These are phyloP conservation scores for Cheilosia scutellata DNA, from an alignment of 2,888 invertebrate species.

Conservation along the genomic window DNA sequence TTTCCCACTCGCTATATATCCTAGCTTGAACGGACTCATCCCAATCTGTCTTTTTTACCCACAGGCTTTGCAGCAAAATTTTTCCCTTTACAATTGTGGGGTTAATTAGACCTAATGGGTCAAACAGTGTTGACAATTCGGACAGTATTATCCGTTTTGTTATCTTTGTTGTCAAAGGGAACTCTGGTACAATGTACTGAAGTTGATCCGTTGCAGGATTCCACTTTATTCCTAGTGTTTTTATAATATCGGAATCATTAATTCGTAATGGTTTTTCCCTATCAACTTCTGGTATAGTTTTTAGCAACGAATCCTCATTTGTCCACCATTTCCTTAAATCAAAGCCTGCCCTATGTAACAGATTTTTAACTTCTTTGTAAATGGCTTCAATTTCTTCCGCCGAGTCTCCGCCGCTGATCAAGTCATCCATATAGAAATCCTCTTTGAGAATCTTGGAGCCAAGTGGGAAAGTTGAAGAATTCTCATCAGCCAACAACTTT, in stretches of 20 bases:
- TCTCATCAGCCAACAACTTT: slow-evolving; percentile 15
- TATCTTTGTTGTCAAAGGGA: too few species aligned
- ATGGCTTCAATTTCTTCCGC: background rate
- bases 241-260: slow-evolving; percentile 9
- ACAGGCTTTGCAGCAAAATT: background rate
- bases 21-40: slow-evolving; percentile 8
- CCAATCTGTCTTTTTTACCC: slow-evolving; percentile 7
- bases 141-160: background rate
- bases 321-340: slow-evolving; percentile 37
- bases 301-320: slow-evolving; percentile 19
- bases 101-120: slow-evolving; percentile 9
- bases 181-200: too few species aligned
- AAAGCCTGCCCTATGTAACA: slow-evolving; percentile 5
- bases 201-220: too few species aligned
- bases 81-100: background rate
- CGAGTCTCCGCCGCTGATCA: slow-evolving; percentile 36
- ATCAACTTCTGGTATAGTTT: background rate
- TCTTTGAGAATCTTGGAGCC: background rate
- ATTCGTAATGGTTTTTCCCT: slow-evolving; percentile 22
- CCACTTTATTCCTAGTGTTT: background rate
- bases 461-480: background rate
- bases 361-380: slow-evolving; percentile 1
- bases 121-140: background rate
- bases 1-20: background rate
- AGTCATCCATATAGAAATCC: slow-evolving; percentile 46